Evolutionary conservation across 2,888 invertebrate genomes (phyloP), one percentile per base, ranked within the genome.

Genomic region (Trachelus stipa): DNA sequence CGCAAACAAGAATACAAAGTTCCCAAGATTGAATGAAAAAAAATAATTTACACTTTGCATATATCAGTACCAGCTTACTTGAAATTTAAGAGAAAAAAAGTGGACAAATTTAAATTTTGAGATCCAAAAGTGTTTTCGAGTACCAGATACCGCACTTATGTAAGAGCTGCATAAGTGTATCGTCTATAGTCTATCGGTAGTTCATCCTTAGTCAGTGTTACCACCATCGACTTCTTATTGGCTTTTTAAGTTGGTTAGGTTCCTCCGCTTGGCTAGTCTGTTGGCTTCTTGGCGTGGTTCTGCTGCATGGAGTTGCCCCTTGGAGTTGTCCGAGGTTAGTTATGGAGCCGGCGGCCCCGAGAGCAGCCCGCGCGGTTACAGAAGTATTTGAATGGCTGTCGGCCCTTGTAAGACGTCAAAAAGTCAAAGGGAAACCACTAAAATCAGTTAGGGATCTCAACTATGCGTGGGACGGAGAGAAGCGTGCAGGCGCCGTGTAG

Each of bases 391-490:
- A 90, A 90, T 88, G 88, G 86, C 85, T 88, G 90, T 90, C 87
- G 90, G 89, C 87, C 88, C 90, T 89, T 90, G 90, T 90, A 89
- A 91, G 87, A 90, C 86, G 89, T 91, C 91, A 89, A 91, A 91
- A 90, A 91, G 91, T 90, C 90, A 90, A 90, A 90, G 89, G 86
- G 87, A 91, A 91, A 90, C 89, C 89, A 90, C 90, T 90, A 90
- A 91, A 91, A 91, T 91, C 90, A 89, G 90, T 90, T 90, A 89
- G 88, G 90, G 90, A 90, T 90, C 90, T 91, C 89, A 90, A 91
- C 90, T 90, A 88, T 86, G 83, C 85, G 83, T 83, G 81, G 82
- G 81, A 86, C 82, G 78, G 73, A 83, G 83, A 79, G 79, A 80
- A 75, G 73, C 79, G 79, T 78, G 73, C 69, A 75, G 69, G 78